Base-by-base conservation (phyloP, 2,888 invertebrate genomes). In the Antheraea yamamai region DNA sequence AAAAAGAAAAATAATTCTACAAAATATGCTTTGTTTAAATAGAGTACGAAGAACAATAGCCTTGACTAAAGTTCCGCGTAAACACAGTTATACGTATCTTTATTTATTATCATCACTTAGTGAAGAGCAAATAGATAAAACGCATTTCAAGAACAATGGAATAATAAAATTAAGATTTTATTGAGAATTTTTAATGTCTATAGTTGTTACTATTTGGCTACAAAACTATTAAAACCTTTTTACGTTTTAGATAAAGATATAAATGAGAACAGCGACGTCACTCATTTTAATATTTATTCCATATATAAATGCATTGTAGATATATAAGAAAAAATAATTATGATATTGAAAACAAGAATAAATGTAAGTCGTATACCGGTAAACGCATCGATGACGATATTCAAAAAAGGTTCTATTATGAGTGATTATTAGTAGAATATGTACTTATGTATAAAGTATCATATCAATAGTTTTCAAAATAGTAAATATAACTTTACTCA, bases 281-380 rank as follows among this genome's bases (percentile, higher is more conserved):
- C 77, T 75, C 73, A 39, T 77, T 75, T 80, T 77, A 84, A 81
- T 81, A 81, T 86, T 84, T 83, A 85, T 86, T 86, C 79, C 87
- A 81, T 76, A 78, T 66, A 30, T 30, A 66, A 14, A 26, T 12
- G 14, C 75, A 79, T 79, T 79, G 80, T 77, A 78, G 76, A 76
- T 77, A 35, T 76, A 74, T 76, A 82, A 85, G 64, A 30, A 66
- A 85, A 79, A 81, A 82, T 82, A 80, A 80, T 82, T 81, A 77
- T 76, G 79, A 77, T 79, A 76, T 79, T 81, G 78, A 77, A 81
- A 81, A 79, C 77, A 74, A 73, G 78, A 79, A 81, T 82, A 84
- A 84, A 83, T 80, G 84, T 39, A 70, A 39, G 35, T 82, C 82
- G 83, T 83, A 81, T 84, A 83, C 91, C 92, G 92, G 92, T 89